Conservation (phyloP, 2,113 vertebrate species). For the Tragelaphus buxtoni region DNA sequence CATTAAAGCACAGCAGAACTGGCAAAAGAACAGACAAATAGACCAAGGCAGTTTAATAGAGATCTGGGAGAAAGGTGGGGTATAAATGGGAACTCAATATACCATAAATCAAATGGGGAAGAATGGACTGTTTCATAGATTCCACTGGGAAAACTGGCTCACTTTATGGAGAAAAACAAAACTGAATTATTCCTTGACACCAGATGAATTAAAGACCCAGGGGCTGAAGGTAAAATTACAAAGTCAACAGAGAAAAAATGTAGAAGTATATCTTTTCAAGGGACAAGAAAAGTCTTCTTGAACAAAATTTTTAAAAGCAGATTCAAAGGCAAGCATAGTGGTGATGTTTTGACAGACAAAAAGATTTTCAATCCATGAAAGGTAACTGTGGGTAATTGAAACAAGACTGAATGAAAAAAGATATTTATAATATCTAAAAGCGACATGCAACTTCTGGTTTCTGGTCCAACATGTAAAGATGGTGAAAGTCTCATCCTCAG, state of each 20-base stretch:
- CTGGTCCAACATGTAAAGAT: not conserved
- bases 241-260: not conserved
- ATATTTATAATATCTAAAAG: not conserved
- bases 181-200: not conserved
- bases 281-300: not conserved
- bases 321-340: not conserved
- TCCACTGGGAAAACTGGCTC: not conserved
- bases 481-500: not conserved
- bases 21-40: not conserved
- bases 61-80: not conserved
- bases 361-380: not conserved
- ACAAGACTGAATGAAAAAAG: not conserved
- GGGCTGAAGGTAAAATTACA: not conserved
- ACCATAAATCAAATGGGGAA: not conserved
- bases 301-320: not conserved
- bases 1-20: not conserved
- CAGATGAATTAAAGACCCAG: not conserved
- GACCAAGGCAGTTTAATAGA: not conserved
- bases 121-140: not conserved
- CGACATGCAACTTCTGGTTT: not conserved
- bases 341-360: not conserved
- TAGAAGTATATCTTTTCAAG: not conserved
- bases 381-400: not conserved
- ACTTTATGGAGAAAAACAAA: not conserved
- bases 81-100: not conserved